Conservation (phyloP, 2,888 invertebrate genomes). For the Hesperia comma region DNA sequence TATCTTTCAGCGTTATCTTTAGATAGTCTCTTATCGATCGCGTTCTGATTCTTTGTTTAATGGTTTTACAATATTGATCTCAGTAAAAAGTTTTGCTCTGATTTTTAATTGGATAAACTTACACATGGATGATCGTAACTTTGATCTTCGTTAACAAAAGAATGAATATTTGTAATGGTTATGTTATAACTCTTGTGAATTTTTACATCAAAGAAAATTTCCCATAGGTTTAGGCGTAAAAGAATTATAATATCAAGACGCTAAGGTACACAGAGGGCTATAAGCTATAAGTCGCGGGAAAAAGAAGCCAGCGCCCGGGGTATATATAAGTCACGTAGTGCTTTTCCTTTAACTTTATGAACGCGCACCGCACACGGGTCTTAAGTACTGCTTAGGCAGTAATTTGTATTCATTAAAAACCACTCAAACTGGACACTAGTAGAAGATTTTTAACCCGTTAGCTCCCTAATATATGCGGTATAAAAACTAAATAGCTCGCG, state of each 20-base stretch:
- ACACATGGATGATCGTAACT: no score
- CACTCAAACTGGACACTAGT: conserved; percentile 26
- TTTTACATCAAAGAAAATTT: no score
- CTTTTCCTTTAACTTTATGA: conserved; percentile 21
- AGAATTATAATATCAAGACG: conserved; percentile 7
- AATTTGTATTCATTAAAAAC: conserved; percentile 36
- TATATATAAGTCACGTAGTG: conserved; percentile 30
- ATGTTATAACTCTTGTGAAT: no score
- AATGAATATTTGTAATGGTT: no score
- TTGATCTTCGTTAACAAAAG: no score
- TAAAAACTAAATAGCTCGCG: conserved; percentile 28
- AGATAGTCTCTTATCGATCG: no score
- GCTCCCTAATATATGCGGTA: conserved; percentile 19
- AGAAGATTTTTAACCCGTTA: conserved; percentile 26
- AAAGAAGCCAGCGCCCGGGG: conserved; percentile 13
- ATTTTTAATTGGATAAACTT: no score
- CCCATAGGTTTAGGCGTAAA: no score
- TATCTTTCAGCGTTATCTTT: background rate
- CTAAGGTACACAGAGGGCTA: background rate
- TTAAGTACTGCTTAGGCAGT: conserved; percentile 30
- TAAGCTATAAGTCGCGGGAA: background rate
- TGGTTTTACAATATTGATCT: no score
- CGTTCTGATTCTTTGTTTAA: no score
- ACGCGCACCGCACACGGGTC: conserved; percentile 14
- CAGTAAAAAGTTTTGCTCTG: no score